phyloP scores from a whole-genome alignment of 2,888 invertebrate species.

The Chironomus riparius region DNA sequence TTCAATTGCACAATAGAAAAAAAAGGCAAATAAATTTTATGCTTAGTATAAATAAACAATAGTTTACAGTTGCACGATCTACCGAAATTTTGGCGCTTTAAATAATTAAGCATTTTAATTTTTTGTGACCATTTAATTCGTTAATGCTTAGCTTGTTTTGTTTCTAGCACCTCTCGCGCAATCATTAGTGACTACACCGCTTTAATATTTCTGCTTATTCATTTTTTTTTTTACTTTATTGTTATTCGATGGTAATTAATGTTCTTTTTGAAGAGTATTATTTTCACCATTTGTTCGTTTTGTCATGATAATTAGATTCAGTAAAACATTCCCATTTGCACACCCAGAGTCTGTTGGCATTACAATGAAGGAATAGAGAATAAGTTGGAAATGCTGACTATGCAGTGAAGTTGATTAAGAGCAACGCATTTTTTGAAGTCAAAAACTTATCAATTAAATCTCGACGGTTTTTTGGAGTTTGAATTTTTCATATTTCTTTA shows the following conservation, averaged over 20 bases:
- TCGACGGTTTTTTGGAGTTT: no score
- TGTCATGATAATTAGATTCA: constrained; percentile 22
- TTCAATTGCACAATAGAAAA: no score
- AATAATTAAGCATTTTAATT: neutral
- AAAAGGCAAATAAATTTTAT: neutral
- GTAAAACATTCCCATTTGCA: neutral
- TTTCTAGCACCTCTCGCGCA: neutral
- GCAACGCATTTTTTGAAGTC: no score
- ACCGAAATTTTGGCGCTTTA: neutral
- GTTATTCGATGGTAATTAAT: constrained; percentile 15
- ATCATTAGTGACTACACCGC: neutral
- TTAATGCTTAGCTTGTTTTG: neutral
- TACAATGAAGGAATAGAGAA: no score
- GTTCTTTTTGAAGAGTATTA: neutral
- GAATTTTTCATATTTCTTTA: no score
- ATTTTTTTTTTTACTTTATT: neutral
- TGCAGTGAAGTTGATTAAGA: no score
- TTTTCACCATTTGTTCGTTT: constrained; percentile 3
- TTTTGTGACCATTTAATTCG: neutral
- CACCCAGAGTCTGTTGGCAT: no score
- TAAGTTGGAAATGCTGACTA: no score
- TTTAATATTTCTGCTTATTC: neutral
- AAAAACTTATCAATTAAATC: no score
- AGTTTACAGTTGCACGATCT: neutral
- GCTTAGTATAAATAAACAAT: neutral